These are phyloP conservation scores for Clunio marinus DNA, from an alignment of 2,888 invertebrate genomes.

Conservation along the genomic window DNA sequence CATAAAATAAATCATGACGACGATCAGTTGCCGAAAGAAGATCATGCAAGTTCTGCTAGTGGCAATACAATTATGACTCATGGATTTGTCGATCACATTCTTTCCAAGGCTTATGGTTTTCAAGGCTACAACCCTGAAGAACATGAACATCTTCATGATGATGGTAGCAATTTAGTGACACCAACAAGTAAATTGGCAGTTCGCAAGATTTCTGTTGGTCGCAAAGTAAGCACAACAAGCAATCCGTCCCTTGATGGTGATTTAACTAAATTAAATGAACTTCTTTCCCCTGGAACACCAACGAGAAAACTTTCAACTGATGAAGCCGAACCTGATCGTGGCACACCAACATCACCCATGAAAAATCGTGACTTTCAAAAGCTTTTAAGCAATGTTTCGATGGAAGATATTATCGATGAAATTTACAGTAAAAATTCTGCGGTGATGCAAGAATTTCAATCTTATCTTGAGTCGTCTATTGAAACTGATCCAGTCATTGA, in stretches of 20 bases:
- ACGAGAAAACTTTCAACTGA: background rate
- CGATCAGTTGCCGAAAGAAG: background rate
- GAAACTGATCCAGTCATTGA: slow-evolving; percentile 13
- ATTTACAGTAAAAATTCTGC: slow-evolving; percentile 39
- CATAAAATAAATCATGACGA: background rate
- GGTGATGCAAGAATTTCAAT: slow-evolving; percentile 40
- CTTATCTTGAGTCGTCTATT: slow-evolving; percentile 35
- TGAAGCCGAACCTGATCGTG: background rate
- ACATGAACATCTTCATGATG: slow-evolving; percentile 32
- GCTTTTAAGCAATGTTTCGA: background rate
- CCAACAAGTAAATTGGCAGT: slow-evolving; percentile 41
- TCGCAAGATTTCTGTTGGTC: slow-evolving; percentile 35
- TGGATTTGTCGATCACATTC: background rate
- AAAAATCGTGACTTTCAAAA: background rate
- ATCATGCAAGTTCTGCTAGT: too few relatives aligned
- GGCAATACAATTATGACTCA: background rate
- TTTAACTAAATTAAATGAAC: background rate
- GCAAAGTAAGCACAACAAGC: slow-evolving; percentile 14
- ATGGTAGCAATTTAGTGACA: slow-evolving; percentile 41
- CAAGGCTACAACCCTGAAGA: slow-evolving; percentile 27
- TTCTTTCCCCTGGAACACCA: background rate
- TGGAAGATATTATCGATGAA: slow-evolving; percentile 38
- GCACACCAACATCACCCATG: background rate
- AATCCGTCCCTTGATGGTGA: background rate
- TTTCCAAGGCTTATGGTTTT: slow-evolving; percentile 30